These are phyloP conservation scores for Exocentrus adspersus DNA, from an alignment of 2,888 invertebrate genomes.

Conservation along the genomic window DNA sequence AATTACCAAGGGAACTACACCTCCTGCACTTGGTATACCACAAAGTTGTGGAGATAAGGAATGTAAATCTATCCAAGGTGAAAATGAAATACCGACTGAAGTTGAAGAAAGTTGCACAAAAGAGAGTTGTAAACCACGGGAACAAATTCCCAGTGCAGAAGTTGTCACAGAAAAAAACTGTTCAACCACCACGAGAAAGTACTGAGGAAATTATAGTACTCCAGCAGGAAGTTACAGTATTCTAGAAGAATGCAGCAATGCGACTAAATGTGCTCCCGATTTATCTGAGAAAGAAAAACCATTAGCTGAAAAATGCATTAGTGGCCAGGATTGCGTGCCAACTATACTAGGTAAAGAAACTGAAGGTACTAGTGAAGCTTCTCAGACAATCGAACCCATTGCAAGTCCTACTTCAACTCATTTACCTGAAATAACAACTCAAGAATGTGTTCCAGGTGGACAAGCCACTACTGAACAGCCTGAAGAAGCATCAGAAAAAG, in stretches of 20 bases:
- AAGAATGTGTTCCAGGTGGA: background rate
- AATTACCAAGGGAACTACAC: background rate
- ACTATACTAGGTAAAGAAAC: slow-evolving; percentile 29
- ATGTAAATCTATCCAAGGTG: slow-evolving; percentile 13
- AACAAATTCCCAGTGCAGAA: slow-evolving; percentile 29
- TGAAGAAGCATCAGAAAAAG: slow-evolving; percentile 25
- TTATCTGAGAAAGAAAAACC: slow-evolving; percentile 11
- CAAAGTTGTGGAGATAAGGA: slow-evolving; percentile 6
- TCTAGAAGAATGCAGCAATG: slow-evolving; percentile 20
- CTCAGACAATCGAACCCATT: slow-evolving; percentile 22
- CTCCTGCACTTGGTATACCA: background rate
- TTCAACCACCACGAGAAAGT: slow-evolving; percentile 19
- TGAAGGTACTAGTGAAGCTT: slow-evolving; percentile 7
- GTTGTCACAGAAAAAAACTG: slow-evolving; percentile 18
- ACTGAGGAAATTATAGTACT: slow-evolving; percentile 18
- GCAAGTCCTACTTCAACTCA: background rate
- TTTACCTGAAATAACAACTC: background rate
- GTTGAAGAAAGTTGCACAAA: slow-evolving; percentile 35
- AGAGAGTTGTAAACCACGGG: slow-evolving; percentile 29
- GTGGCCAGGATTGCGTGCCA: background rate
- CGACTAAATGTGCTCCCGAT: background rate
- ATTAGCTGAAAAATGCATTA: slow-evolving; percentile 29
- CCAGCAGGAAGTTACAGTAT: too few species aligned
- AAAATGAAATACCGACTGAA: slow-evolving; percentile 34
- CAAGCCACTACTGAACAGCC: background rate